Percentiles rank a stretch among this genome's conserved stretches.
phyloP scores from a whole-genome alignment of 1,140 invertebrate species.

The Listronotus oregonensis region DNA sequence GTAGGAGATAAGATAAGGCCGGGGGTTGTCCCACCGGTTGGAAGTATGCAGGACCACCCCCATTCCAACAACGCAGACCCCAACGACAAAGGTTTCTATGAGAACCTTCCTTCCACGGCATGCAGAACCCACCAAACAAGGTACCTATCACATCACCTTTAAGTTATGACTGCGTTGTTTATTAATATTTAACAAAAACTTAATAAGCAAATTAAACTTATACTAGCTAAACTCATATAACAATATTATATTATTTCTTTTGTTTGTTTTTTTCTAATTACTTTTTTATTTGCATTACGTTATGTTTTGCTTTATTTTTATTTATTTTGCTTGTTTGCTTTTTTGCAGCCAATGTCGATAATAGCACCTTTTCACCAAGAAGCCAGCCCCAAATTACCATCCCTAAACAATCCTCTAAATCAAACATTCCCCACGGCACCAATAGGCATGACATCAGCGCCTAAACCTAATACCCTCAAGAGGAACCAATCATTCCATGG shows the following conservation, averaged over 20 bases:
- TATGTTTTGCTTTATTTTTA: slow-evolving; percentile 29
- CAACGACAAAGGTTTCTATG: slow-evolving; percentile 77
- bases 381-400: slow-evolving; percentile 15
- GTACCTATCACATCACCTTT: slow-evolving; percentile 58
- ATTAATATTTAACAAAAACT: slow-evolving; percentile 8
- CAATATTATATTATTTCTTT: not conserved
- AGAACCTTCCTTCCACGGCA: slow-evolving; percentile 91
- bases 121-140: slow-evolving; percentile 88
- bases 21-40: slow-evolving; percentile 53
- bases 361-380: slow-evolving; percentile 53
- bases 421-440: slow-evolving; percentile 14
- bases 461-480: slow-evolving; percentile 37
- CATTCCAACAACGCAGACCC: slow-evolving; percentile 55
- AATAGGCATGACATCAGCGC: slow-evolving; percentile 2
- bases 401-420: slow-evolving; percentile 13
- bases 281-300: slow-evolving; percentile 3
- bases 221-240: too few relatives aligned
- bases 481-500: slow-evolving; percentile 54
- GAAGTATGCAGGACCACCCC: slow-evolving; percentile 42
- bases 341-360: slow-evolving; percentile 55
- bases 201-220: too few relatives aligned
- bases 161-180: too few relatives aligned
- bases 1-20: slow-evolving; percentile 59
- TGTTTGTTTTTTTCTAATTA: not conserved
- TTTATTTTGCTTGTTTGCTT: slow-evolving; percentile 48